These are phyloP conservation scores for Chascanopsetta lugubris DNA, from an alignment of 2,113 vertebrate species.

Conservation along the genomic window DNA sequence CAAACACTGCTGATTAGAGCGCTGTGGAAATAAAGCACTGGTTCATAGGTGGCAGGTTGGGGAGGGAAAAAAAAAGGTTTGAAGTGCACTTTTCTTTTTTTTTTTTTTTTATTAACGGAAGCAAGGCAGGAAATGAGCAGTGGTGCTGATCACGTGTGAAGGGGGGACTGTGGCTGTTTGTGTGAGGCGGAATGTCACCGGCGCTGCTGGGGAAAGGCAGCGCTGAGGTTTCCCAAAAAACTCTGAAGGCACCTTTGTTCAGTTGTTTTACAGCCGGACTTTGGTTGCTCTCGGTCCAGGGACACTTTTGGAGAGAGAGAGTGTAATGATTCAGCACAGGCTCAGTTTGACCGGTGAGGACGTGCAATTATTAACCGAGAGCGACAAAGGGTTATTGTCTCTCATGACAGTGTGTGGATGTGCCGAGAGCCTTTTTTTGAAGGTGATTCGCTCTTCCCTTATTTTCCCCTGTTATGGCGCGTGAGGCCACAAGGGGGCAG, in stretches of 20 bases:
- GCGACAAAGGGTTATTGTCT: conserved; percentile 52
- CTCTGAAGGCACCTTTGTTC: conserved; percentile 61
- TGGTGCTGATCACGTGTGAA: conserved; percentile 55
- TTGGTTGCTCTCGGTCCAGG: conserved; percentile 41
- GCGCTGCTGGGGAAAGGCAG: conserved; percentile 29
- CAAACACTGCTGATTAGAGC: conserved; percentile 76
- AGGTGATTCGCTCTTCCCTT: conserved; percentile 31
- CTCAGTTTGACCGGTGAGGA: not conserved
- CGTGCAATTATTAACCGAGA: conserved; percentile 42
- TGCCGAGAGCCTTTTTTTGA: conserved; percentile 48
- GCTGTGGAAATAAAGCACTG: conserved; percentile 60
- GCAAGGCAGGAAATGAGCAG: conserved; percentile 73
- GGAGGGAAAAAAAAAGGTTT: conserved; percentile 37
- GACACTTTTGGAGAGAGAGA: conserved; percentile 35
- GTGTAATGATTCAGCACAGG: conserved; percentile 29
- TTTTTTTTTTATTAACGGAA: conserved; percentile 69
- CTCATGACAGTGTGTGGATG: conserved; percentile 43
- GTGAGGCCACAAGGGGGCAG: conserved; percentile 77
- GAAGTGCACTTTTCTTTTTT: conserved; percentile 77
- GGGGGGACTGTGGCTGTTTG: conserved; percentile 18
- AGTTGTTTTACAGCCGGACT: conserved; percentile 16
- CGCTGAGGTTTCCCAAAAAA: conserved; percentile 57
- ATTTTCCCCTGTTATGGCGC: conserved; percentile 22
- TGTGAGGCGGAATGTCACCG: conserved; percentile 28
- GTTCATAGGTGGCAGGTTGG: conserved; percentile 51